Evolutionary conservation across 2,113 vertebrate species (phyloP).

Genomic region (Machaerirhynchus nigripectus): DNA sequence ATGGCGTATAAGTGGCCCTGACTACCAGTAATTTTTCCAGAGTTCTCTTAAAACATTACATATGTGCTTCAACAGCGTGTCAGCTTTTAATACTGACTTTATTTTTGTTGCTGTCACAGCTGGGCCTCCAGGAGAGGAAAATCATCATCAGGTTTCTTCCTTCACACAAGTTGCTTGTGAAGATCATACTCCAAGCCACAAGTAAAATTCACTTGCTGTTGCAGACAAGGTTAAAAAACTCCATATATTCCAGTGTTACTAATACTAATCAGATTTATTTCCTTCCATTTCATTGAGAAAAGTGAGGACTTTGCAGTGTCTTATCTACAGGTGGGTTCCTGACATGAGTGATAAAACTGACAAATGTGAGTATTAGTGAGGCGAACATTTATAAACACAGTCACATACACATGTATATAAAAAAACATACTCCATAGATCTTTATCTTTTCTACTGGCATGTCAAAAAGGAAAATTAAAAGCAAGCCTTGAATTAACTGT

Average conservation of each 20-base stretch:
- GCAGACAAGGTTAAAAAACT: not conserved
- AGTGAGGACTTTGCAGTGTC: not conserved
- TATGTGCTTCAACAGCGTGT: not conserved
- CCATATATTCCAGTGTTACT: not conserved
- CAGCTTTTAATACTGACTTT: not conserved
- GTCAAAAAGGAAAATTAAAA: not conserved
- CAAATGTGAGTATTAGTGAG: not conserved
- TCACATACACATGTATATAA: accelerated
- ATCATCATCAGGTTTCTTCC: not conserved
- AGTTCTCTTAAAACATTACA: not conserved
- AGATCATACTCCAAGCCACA: not conserved
- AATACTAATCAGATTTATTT: not conserved
- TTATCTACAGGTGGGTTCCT: not conserved
- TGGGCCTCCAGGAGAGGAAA: not conserved
- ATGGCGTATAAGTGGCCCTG: not conserved
- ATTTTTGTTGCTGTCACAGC: not conserved
- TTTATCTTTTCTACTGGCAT: not conserved
- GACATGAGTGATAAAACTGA: not conserved
- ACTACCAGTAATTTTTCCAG: not conserved
- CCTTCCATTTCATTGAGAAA: not conserved
- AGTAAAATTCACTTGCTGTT: not conserved
- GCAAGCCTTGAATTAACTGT: not conserved
- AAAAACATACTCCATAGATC: not conserved
- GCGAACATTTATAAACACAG: not conserved
- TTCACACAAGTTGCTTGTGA: not conserved